Evolutionary conservation across 1,140 invertebrate genomes (phyloP).

Genomic region (Leptinotarsa defecta): DNA sequence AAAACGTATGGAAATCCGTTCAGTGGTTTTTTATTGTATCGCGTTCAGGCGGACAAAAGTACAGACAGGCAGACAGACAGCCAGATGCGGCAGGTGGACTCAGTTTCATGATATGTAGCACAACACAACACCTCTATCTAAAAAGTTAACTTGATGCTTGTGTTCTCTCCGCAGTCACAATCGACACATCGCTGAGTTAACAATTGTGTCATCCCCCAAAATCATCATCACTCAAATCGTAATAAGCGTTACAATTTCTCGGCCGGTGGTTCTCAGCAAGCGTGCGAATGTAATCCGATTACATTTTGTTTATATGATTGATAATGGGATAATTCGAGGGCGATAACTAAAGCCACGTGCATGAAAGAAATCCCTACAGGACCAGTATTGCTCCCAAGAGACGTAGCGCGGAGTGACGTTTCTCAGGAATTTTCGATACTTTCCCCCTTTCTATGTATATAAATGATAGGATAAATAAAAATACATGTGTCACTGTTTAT

Average conservation of each 20-base stretch:
- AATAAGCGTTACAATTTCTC: constrained; percentile 32
- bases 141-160: too few species aligned
- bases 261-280: constrained; percentile 32
- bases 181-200: too few species aligned
- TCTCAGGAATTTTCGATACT: constrained; percentile 26
- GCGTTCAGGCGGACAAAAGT: too few species aligned
- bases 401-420: constrained; percentile 18
- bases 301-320: constrained; percentile 46
- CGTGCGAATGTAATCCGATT: constrained; percentile 46
- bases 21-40: too few species aligned
- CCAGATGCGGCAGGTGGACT: too few species aligned
- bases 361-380: constrained; percentile 25
- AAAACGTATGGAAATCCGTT: too few species aligned
- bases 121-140: too few species aligned
- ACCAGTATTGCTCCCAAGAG: constrained; percentile 37
- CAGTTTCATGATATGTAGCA: too few species aligned
- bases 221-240: constrained; percentile 19
- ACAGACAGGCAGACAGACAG: too few species aligned
- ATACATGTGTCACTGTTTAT: constrained; percentile 32
- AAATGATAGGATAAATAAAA: constrained; percentile 26
- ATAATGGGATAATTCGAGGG: constrained; percentile 46
- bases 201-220: neutral
- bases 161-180: too few species aligned
- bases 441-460: constrained; percentile 21
- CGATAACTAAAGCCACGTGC: constrained; percentile 46